These are phyloP conservation scores for Dermatemys mawii DNA, from an alignment of 2,113 vertebrate species.

Conservation along the genomic window DNA sequence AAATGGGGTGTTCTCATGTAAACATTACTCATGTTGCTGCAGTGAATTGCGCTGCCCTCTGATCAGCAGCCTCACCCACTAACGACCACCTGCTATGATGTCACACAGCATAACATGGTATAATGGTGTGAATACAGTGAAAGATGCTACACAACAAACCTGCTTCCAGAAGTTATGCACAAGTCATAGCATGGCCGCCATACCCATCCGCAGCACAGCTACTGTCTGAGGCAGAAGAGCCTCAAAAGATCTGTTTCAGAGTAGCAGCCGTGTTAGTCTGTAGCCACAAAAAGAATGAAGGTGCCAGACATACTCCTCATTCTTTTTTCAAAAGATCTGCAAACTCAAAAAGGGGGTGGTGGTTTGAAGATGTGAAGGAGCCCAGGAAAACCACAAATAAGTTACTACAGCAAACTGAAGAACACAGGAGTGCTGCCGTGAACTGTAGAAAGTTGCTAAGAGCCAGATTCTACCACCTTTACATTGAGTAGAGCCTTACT, in stretches of 20 bases:
- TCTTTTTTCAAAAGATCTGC: neutral
- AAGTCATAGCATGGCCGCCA: neutral
- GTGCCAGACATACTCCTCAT: no score
- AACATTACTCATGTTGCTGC: neutral
- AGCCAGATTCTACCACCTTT: neutral
- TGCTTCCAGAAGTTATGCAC: neutral
- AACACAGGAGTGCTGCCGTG: neutral
- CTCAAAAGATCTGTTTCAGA: neutral
- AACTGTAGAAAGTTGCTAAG: neutral
- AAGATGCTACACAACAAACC: neutral
- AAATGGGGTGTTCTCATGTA: neutral
- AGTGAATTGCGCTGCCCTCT: neutral
- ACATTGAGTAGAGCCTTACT: neutral
- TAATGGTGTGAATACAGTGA: rapidly evolving
- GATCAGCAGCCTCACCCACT: rapidly evolving
- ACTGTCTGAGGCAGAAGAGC: neutral
- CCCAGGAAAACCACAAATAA: neutral
- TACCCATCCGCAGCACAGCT: neutral
- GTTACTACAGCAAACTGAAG: neutral
- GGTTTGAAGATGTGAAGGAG: neutral
- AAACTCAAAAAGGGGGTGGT: neutral
- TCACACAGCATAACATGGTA: rapidly evolving
- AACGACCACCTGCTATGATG: neutral
- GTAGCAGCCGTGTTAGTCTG: no score
- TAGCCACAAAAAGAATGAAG: no score